Base-by-base conservation (phyloP, 2,797 vertebrate genomes). In the Heterohyrax brucei region DNA sequence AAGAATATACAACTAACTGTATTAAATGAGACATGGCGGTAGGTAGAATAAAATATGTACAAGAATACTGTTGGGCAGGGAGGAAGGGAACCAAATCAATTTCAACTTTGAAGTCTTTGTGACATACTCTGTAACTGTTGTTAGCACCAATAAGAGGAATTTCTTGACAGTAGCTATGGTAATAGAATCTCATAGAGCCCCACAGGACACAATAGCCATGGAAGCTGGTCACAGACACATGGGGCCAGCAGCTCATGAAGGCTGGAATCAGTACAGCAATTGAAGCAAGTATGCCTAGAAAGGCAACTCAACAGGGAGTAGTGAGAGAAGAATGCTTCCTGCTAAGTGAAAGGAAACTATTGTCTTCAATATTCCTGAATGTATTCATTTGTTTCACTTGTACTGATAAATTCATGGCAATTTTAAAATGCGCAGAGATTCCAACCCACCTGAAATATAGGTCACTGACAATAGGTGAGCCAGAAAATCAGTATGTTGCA, bases 371-470 rank as follows among this genome's bases (percentile, higher is more conserved):
- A 86, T 77, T 19, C 62, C 7, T 89, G 30, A 13, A 26, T 73
- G 9, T 5, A 48, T 76, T 86, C 91, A 13, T 84, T 89, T 95
- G 33, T 64, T 64, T 96, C 62, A 28, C 83, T 24, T 87, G 22
- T 39, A 26, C 10, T 86, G 76, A 84, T 72, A 85, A 92, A 80
- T 84, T 14, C 33, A 24, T 61, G 48, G 24, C 33, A 77, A 26
- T 46, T 95, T 96, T 72, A 33, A 89, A 70, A 79, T 76, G 53
- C n/a, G 7, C 75, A 87, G 77, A 87, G 22, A 68, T 46, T 82
- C 5, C 13, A 93, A 19, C 13, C 13, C 21, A 46, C 44, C 22
- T 91, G 26, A 94, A 76, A 94, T 88, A 68, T 21, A 93, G 50
- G 64, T 83, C 66, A 93, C 53, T 18, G 72, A 89, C 46, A 95